These are phyloP conservation scores for Barnardius zonarius DNA, from an alignment of 2,113 vertebrate species.

Conservation along the genomic window DNA sequence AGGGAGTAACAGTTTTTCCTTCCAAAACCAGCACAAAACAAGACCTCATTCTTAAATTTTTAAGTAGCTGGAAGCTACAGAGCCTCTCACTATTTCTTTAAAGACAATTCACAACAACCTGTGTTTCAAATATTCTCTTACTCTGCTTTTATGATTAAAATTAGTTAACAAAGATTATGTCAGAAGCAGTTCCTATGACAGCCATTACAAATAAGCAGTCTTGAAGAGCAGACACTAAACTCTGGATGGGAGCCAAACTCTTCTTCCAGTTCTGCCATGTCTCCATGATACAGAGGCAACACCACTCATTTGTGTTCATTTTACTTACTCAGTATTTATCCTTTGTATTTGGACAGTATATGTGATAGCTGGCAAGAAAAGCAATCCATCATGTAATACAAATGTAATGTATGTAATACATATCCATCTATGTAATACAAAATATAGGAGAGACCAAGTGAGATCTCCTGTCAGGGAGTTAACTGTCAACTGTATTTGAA, in stretches of 20 bases:
- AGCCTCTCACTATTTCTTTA: not conserved
- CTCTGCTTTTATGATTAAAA: not conserved
- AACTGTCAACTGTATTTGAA: not conserved
- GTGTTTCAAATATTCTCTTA: not conserved
- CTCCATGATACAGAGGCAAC: not conserved
- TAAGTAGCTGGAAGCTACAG: not conserved
- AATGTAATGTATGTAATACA: too few relatives aligned
- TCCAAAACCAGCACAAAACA: not conserved
- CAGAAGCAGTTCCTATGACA: not conserved
- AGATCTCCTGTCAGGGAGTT: not conserved
- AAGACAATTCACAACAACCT: not conserved
- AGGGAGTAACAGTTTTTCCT: not conserved
- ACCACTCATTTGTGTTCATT: not conserved
- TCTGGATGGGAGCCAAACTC: not conserved
- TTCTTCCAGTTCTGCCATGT: not conserved
- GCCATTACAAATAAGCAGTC: not conserved
- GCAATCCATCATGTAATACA: not conserved
- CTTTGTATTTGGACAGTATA: not conserved
- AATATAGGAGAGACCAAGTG: not conserved
- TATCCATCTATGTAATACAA: not conserved
- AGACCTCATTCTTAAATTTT: not conserved
- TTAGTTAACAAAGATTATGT: not conserved
- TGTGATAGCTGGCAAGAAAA: not conserved
- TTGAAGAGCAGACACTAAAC: not conserved
- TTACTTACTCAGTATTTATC: not conserved